These are phyloP conservation scores for Xyrichtys novacula DNA, from an alignment of 2,797 vertebrate species.

Conservation along the genomic window DNA sequence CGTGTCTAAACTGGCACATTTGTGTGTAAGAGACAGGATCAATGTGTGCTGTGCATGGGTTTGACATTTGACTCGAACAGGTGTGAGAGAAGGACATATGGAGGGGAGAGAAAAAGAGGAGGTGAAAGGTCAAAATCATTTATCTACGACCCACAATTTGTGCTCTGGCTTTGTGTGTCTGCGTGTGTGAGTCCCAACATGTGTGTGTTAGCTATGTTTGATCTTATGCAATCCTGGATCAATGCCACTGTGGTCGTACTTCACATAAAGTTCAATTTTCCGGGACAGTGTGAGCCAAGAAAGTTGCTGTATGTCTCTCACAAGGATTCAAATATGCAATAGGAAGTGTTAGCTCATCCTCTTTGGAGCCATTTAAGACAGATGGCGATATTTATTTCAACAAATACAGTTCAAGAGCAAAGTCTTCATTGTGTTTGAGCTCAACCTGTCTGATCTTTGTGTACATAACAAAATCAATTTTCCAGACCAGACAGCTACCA, in stretches of 20 bases:
- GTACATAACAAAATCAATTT: conserved; percentile 28
- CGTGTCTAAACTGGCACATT: conserved; percentile 57
- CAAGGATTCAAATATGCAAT: neutral
- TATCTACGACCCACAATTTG: neutral
- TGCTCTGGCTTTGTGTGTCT: conserved; percentile 24
- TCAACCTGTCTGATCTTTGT: conserved; percentile 27
- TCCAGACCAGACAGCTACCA: conserved; percentile 11
- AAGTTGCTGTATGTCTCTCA: conserved; percentile 7
- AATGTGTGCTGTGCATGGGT: conserved; percentile 19
- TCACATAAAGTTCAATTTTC: conserved; percentile 15
- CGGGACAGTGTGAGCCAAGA: neutral
- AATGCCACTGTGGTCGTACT: conserved; percentile 6
- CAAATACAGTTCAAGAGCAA: conserved; percentile 9
- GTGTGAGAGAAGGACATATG: conserved; percentile 56
- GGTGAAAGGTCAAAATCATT: conserved; percentile 65
- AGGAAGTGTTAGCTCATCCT: neutral
- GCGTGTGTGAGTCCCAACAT: conserved; percentile 22
- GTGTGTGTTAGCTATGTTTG: conserved; percentile 37
- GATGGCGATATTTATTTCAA: conserved; percentile 4
- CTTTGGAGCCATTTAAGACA: neutral
- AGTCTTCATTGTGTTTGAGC: neutral
- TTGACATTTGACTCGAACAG: conserved; percentile 71
- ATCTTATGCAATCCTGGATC: conserved; percentile 34
- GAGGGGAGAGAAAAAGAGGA: conserved; percentile 21
- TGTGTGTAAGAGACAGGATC: conserved; percentile 44